Evolutionary conservation across 1,140 invertebrate species (phyloP), one percentile per base, ranked within the genome.

Genomic region (Polypedilum pembai): DNA sequence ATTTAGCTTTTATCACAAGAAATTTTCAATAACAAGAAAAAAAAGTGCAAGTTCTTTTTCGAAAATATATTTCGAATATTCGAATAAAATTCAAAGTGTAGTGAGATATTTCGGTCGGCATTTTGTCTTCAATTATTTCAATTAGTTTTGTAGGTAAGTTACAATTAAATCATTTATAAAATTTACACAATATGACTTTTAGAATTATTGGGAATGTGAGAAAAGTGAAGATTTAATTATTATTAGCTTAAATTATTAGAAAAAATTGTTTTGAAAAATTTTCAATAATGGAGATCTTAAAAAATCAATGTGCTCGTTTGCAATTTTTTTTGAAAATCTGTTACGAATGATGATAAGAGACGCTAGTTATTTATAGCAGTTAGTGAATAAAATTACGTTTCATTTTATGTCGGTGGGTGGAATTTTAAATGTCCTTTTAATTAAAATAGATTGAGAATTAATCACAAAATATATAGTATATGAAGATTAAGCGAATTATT

Each of bases 231-330:
- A 12, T 56, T 56, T n/a, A 1, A n/a, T 4, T 1, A n/a, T 12
- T 56, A 4, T 56, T n/a, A 12, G n/a, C n/a, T n/a, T 56, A 15
- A 56, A 56, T 12, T 15, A 56, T 56, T 12, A 12, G 4, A n/a
- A 56, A 56, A 56, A 56, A 15, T 1, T 56, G 12, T n/a, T 56
- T 56, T 56, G 4, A 56, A 56, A 56, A 56, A 56, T 56, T 56
- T 56, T 56, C 45, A 56, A n/a, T 56, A 56, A 56, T 56, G 45
- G 45, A 56, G 45, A 56, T 56, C 45, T 56, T 4, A 56, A 12
- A 56, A 56, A 56, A 56, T 56, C 45, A 69, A 69, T 69, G 65
- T 69, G 65, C 65, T 69, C n/a, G 45, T 17, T 69, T 69, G 65
- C 65, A 69, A 69, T n/a, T 15, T 56, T 56, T 56, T 56, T 56